Evolutionary conservation across 2,888 invertebrate genomes (phyloP).

Genomic region (Salticus scenicus): DNA sequence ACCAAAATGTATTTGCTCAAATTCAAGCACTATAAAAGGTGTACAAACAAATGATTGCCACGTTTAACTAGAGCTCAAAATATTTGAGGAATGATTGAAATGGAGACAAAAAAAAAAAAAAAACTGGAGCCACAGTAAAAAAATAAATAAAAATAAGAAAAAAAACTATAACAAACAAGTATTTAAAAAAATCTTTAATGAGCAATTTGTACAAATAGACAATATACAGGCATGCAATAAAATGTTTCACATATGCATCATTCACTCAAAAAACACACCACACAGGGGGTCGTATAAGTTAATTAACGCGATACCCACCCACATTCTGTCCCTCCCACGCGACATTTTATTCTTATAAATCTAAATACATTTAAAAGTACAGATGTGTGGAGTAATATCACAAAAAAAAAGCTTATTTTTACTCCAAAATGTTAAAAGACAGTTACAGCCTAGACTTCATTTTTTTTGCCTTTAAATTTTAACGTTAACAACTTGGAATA

Average conservation of each 20-base stretch:
- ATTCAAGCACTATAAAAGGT: slow-evolving; percentile 3
- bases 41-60: not conserved
- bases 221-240: slow-evolving; percentile 30
- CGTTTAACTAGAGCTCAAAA: not conserved
- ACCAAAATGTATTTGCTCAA: not conserved
- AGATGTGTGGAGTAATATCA: slow-evolving; percentile 56
- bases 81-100: slow-evolving; percentile 9
- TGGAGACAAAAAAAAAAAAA: not conserved
- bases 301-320: slow-evolving; percentile 49
- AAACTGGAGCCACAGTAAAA: not conserved
- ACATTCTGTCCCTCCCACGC: slow-evolving; percentile 51
- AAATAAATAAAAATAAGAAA: slow-evolving; percentile 7
- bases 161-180: slow-evolving; percentile 6
- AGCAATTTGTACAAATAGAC: slow-evolving; percentile 28
- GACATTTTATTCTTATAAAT: slow-evolving; percentile 63
- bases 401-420: slow-evolving; percentile 59
- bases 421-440: slow-evolving; percentile 59
- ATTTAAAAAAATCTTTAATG: slow-evolving; percentile 23
- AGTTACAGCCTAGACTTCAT: slow-evolving; percentile 52
- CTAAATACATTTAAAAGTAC: slow-evolving; percentile 68
- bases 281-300: slow-evolving; percentile 56
- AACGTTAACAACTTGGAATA: slow-evolving; percentile 63
- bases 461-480: slow-evolving; percentile 29
- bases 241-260: slow-evolving; percentile 38
- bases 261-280: slow-evolving; percentile 41